Evolutionary conservation across 2,113 vertebrate species (phyloP).

Genomic region (Labrus mixtus): DNA sequence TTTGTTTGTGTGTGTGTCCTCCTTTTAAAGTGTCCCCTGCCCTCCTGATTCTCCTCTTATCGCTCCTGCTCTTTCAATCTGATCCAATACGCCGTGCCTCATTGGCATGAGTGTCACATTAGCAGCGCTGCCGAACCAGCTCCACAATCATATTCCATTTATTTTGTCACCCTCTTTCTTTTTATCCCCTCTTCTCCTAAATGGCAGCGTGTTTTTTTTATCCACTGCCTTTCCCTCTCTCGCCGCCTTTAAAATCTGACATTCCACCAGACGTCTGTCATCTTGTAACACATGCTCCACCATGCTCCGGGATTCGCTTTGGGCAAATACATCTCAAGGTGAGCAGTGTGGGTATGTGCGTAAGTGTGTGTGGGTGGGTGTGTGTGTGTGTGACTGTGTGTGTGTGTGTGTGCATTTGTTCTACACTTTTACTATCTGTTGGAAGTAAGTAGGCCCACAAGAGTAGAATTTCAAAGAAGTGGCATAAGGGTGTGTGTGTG

Average conservation of each 20-base stretch:
- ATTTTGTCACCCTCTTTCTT: constrained; percentile 34
- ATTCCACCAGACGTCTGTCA: constrained; percentile 64
- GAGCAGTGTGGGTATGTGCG: constrained; percentile 30
- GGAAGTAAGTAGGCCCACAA: constrained; percentile 50
- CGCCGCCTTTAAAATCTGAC: constrained; percentile 58
- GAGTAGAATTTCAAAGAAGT: constrained; percentile 49
- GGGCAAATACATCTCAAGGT: constrained; percentile 77
- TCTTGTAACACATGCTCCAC: constrained; percentile 70
- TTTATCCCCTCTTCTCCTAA: constrained; percentile 20
- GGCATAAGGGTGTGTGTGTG: not conserved
- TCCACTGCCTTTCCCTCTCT: constrained; percentile 17
- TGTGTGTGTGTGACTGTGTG: not conserved
- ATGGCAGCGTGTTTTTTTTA: constrained; percentile 44
- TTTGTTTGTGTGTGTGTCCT: constrained; percentile 4
- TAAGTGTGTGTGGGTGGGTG: constrained; percentile 9
- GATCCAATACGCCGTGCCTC: constrained; percentile 36
- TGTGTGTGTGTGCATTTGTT: constrained; percentile 7
- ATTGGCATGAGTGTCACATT: constrained; percentile 49
- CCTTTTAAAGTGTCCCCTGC: constrained; percentile 27
- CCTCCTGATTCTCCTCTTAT: not conserved
- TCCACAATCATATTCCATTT: constrained; percentile 43
- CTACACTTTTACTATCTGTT: constrained; percentile 42
- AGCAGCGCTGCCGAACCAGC: constrained; percentile 24
- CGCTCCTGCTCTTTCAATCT: constrained; percentile 20
- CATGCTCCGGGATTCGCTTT: constrained; percentile 68